Evolutionary conservation across 2,888 invertebrate species (phyloP), one percentile per base, ranked within the genome.

Genomic region (Tuberolachnus salignus): DNA sequence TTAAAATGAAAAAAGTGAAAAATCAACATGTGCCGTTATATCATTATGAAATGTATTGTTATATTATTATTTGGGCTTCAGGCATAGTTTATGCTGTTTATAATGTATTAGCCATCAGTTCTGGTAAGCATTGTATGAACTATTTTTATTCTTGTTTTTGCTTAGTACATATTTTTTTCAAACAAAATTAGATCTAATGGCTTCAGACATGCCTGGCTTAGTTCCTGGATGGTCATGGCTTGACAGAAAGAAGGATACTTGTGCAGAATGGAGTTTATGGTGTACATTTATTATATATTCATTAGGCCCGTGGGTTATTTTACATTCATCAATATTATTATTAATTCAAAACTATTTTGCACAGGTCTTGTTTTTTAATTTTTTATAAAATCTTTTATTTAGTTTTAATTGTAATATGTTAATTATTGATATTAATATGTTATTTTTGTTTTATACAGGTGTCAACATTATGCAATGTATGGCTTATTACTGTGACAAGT

Each of bases 181-280:
- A 46, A 34, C 13, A 4, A 34, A 34, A 4, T 34, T 34, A 78
- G 75, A 1, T 67, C 3, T 78, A 21, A 57, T 67, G 2, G 67
- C 44, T 59, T 78, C 67, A 49, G 75, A 69, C 1, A 19, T 78
- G 46, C 59, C 75, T 16, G 63, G 73, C 21, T 80, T 82, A 44
- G 71, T 57, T 14, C 61, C 70, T n/a, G 82, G 82, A 53, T 82
- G 82, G 82, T 61, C 74, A 13, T 78, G 81, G 83, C 82, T 90
- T 67, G 85, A 86, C 44, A 86, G 88, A 83, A 87, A 87, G 81
- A 89, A 88, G 86, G 93, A 93, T 86, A 88, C 91, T 23, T 92
- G 93, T 86, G 86, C 88, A 84, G 93, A 93, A 86, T 93, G 92
- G 92, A 88, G 86, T 83, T 87, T 88, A 80, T 91, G 90, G 88